Percentiles rank a stretch among this genome's conserved stretches.
These are phyloP conservation scores for Metridium senile DNA, from an alignment of 92 coral and sea anemone species.

Conservation along the genomic window DNA sequence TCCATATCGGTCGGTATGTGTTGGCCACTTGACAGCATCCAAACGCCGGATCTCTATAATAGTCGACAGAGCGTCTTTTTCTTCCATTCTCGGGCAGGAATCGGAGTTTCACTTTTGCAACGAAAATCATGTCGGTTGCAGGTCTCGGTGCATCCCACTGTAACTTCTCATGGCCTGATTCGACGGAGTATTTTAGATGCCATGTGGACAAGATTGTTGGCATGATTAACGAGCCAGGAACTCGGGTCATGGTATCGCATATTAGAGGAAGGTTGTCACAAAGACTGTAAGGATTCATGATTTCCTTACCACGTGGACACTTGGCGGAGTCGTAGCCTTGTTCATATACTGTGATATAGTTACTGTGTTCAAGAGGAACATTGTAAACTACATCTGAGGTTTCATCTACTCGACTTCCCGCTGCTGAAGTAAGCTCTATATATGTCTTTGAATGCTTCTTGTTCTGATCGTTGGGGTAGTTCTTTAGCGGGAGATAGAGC, in stretches of 20 bases:
- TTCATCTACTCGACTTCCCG: slow-evolving; percentile 13
- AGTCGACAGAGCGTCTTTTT: slow-evolving; percentile 6
- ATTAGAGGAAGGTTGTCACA: slow-evolving; percentile 45
- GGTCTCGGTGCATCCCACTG: slow-evolving; percentile 57
- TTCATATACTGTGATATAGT: slow-evolving; percentile 22
- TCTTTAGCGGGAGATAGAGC: slow-evolving; percentile 14
- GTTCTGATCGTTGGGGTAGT: background rate
- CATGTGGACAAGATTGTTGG: slow-evolving; percentile 61
- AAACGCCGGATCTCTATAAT: slow-evolving; percentile 18
- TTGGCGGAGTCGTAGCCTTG: slow-evolving; percentile 9
- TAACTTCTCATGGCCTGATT: slow-evolving; percentile 18
- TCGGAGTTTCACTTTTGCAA: slow-evolving; percentile 45
- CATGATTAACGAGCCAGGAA: slow-evolving; percentile 14
- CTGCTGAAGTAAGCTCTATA: slow-evolving; percentile 15
- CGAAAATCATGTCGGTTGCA: slow-evolving; percentile 36
- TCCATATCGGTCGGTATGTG: slow-evolving; percentile 36
- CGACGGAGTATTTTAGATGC: slow-evolving; percentile 17
- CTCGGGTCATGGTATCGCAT: slow-evolving; percentile 38
- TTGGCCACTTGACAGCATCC: slow-evolving; percentile 32
- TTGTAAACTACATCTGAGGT: background rate
- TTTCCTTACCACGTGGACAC: slow-evolving; percentile 22
- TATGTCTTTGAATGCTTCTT: slow-evolving; percentile 12
- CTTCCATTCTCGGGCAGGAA: slow-evolving; percentile 25
- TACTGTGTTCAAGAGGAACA: slow-evolving; percentile 6
- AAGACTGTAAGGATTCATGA: slow-evolving; percentile 47